Percentiles rank a stretch among this genome's conserved stretches.
Evolutionary conservation across 2,888 invertebrate species (phyloP).

Genomic region (Hetaerina titia): DNA sequence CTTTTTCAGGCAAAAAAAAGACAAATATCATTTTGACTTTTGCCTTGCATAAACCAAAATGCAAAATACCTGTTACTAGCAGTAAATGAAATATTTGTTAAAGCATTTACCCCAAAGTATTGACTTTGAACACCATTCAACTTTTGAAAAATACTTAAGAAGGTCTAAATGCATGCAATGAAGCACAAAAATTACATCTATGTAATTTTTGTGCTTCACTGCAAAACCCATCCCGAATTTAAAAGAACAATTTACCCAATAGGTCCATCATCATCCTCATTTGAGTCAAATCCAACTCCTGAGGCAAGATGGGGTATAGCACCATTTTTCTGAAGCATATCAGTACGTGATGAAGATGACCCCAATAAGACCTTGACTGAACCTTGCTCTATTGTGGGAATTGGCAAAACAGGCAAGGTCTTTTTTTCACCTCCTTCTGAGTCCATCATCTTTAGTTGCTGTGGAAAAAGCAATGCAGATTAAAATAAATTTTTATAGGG

Average conservation of each 20-base stretch:
- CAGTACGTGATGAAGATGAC: constrained; percentile 34
- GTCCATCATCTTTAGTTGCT: constrained; percentile 77
- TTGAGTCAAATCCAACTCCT: constrained; percentile 53
- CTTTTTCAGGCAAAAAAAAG: too few species aligned
- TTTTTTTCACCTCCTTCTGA: constrained; percentile 13
- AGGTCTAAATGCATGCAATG: background rate
- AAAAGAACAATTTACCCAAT: background rate
- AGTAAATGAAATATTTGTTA: background rate
- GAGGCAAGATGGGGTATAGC: constrained; percentile 50
- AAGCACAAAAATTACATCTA: background rate
- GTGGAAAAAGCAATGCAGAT: constrained; percentile 69
- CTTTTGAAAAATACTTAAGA: background rate
- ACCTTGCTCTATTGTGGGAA: constrained; percentile 51
- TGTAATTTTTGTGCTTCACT: background rate
- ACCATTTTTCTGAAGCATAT: background rate
- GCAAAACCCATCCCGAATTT: background rate
- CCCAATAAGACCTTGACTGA: constrained; percentile 40
- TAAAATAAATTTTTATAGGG: background rate
- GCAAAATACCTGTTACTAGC: too few species aligned
- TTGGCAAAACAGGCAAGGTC: constrained; percentile 39
- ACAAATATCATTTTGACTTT: too few species aligned
- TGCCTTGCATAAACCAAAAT: too few species aligned
- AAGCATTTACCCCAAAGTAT: background rate
- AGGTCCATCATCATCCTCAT: constrained; percentile 39
- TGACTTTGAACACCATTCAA: background rate